phyloP scores from a whole-genome alignment of 1,140 invertebrate species.

The Atta texana region DNA sequence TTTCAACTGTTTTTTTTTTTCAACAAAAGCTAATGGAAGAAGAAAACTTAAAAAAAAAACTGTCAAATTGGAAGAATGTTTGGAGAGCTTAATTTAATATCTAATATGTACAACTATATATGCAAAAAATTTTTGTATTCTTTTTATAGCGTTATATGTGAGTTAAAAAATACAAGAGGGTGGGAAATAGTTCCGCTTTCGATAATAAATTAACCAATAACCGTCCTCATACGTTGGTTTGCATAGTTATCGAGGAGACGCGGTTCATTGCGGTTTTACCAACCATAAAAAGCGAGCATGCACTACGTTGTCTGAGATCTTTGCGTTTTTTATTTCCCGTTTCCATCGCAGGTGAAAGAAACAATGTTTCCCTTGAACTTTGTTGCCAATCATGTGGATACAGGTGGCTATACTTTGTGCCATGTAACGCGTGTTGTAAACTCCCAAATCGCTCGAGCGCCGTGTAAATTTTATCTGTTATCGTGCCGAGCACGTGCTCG shows the following conservation, averaged over 20 bases:
- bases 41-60: not conserved
- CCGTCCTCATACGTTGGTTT: not conserved
- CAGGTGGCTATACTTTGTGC: constrained; percentile 76
- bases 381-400: constrained; percentile 64
- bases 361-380: constrained; percentile 11
- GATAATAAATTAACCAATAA: constrained; percentile 34
- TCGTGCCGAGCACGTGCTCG: constrained; percentile 57
- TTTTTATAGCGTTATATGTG: not conserved
- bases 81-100: not conserved
- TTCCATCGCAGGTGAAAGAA: not conserved
- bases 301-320: not conserved
- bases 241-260: constrained; percentile 37
- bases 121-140: not conserved
- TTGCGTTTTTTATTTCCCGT: constrained; percentile 32
- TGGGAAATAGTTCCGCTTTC: not conserved
- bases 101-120: not conserved
- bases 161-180: not conserved
- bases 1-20: too few species aligned
- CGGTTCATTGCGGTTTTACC: constrained; percentile 46
- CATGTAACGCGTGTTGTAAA: constrained; percentile 70
- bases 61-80: not conserved
- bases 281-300: constrained; percentile 47
- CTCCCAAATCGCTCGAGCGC: constrained; percentile 66
- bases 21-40: not conserved
- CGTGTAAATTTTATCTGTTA: constrained; percentile 78